phyloP scores from a whole-genome alignment of 2,113 vertebrate genomes.

The Budorcas taxicolor region DNA sequence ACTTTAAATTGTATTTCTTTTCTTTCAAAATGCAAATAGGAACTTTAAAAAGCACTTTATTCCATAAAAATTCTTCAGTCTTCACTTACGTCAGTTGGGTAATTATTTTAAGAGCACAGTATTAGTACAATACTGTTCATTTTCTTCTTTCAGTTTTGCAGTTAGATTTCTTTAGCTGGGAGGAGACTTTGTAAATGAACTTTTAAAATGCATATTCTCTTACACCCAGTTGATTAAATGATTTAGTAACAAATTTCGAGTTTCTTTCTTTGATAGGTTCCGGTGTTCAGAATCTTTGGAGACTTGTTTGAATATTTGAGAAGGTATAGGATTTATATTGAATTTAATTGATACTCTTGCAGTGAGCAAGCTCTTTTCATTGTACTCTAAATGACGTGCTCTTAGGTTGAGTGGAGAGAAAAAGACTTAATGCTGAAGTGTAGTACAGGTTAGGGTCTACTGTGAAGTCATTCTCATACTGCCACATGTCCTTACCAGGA shows the following conservation, averaged over 20 bases:
- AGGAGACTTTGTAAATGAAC: neutral
- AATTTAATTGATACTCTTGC: neutral
- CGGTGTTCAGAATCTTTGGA: neutral
- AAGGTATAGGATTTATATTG: neutral
- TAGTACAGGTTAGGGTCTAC: neutral
- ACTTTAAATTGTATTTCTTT: slow-evolving; percentile 3
- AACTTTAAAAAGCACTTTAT: slow-evolving; percentile 30
- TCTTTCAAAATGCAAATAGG: neutral
- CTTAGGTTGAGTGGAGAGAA: neutral
- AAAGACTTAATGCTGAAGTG: neutral
- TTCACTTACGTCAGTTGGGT: neutral
- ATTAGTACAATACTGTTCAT: neutral
- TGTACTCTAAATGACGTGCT: neutral
- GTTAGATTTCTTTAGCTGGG: neutral
- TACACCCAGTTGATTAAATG: slow-evolving; percentile 1
- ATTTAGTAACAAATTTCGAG: neutral
- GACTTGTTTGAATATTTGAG: slow-evolving; percentile 23
- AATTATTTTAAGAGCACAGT: neutral
- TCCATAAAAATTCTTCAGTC: slow-evolving; percentile 19
- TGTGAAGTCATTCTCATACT: neutral
- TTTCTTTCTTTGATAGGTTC: neutral
- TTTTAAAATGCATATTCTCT: neutral
- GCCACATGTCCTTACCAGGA: neutral
- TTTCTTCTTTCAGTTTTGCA: slow-evolving; percentile 13
- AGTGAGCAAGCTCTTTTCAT: neutral